Evolutionary conservation across 2,797 vertebrate species (phyloP), one percentile per base, ranked within the genome.

Genomic region (Clamator glandarius): DNA sequence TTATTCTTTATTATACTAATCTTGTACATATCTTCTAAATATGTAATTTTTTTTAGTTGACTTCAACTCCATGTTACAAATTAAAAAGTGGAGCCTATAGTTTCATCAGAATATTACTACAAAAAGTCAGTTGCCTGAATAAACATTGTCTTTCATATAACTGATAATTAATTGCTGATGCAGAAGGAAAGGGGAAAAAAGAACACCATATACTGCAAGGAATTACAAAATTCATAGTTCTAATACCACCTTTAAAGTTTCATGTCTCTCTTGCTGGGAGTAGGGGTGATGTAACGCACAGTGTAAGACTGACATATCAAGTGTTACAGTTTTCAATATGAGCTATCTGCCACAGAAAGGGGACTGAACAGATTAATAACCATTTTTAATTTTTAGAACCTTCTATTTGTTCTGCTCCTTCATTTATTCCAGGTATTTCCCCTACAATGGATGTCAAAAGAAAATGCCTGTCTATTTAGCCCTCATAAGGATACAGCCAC

Each of bases 381-480:
- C 4, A 1, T 33, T 84, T 52, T 51, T 55, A 31, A 64, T 26
- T 23, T 75, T 52, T 35, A 72, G 11, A 84, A 52, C 14, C 8
- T 9, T 86, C 13, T 44, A 24, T 64, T 86, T 84, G 33, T 64
- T 12, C 16, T 64, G 5, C 8, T 72, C 2, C 23, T 44, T 33
- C 5, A 2, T 54, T 91, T 73, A 35, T 72, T 68, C 9, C 57
- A 61, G 8, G 6, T 78, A 23, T 92, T 94, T 90, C 9, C 20
- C 26, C 31, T 57, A 2, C 1, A 0, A 39, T 1, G 1, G 4
- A 19, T 58, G 19, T 21, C 33, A 11, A 87, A 69, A 73, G 9
- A 76, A 79, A 84, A 39, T 59, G 55, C 17, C 25, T 35, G 8
- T 67, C 11, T 74, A 6, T 70, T 86, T 59, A 70, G 2, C 19